phyloP scores from a whole-genome alignment of 2,113 vertebrate species.

The Scomber japonicus region DNA sequence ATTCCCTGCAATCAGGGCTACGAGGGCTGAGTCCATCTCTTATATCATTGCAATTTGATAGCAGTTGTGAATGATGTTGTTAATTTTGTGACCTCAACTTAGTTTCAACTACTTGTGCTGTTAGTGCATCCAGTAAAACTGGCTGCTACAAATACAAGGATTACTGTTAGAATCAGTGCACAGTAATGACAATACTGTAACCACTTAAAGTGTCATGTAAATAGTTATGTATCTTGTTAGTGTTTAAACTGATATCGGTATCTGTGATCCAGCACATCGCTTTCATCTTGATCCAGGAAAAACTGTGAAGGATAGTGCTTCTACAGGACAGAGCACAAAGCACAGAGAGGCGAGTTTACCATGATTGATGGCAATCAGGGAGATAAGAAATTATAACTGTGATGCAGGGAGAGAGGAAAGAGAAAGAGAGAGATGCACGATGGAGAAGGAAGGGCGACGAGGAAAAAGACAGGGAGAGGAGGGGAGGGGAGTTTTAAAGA shows the following conservation, averaged over 20 bases:
- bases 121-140: constrained; percentile 70
- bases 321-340: constrained; percentile 55
- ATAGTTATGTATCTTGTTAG: constrained; percentile 66
- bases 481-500: background rate
- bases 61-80: constrained; percentile 75
- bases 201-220: constrained; percentile 81
- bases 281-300: constrained; percentile 55
- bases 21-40: constrained; percentile 71
- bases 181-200: constrained; percentile 77
- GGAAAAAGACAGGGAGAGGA: constrained; percentile 4
- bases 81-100: constrained; percentile 74
- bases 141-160: constrained; percentile 69
- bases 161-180: constrained; percentile 78
- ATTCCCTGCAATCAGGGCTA: constrained; percentile 77
- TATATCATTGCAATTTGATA: constrained; percentile 58
- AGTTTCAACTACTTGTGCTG: constrained; percentile 63
- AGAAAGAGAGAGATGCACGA: background rate
- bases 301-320: constrained; percentile 64
- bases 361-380: background rate
- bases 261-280: constrained; percentile 43
- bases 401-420: background rate
- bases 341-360: background rate
- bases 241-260: constrained; percentile 49
- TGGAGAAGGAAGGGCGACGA: background rate
- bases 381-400: constrained; percentile 23